Evolutionary conservation across 2,888 invertebrate species (phyloP).

Genomic region (Erebia ligea): DNA sequence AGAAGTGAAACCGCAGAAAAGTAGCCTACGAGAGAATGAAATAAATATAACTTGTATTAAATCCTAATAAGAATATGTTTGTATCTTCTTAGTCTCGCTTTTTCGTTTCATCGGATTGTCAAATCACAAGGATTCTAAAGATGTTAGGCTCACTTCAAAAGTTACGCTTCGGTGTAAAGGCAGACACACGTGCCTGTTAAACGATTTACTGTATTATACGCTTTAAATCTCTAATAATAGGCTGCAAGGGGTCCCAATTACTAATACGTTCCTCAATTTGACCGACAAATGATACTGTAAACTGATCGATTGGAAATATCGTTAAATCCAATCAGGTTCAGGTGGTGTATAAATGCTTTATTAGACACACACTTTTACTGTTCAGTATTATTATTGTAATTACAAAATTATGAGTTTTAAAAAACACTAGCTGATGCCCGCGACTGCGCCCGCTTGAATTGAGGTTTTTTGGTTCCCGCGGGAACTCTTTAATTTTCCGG

Average conservation of each 20-base stretch:
- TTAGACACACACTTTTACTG: slow-evolving; percentile 10
- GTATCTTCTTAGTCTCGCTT: too few species aligned
- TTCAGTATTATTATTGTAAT: not conserved
- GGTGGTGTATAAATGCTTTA: slow-evolving; percentile 9
- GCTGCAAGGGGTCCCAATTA: slow-evolving; percentile 23
- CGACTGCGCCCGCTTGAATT: too few species aligned
- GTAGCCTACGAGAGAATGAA: too few species aligned
- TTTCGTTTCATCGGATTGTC: too few species aligned
- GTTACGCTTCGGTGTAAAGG: slow-evolving; percentile 13
- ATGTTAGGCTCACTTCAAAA: too few species aligned
- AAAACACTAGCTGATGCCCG: not conserved
- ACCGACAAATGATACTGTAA: slow-evolving; percentile 19
- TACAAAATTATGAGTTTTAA: not conserved
- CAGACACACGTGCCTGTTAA: slow-evolving; percentile 16
- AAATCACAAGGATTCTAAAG: too few species aligned
- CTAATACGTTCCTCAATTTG: slow-evolving; percentile 22
- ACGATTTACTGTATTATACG: slow-evolving; percentile 20
- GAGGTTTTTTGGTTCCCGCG: too few species aligned
- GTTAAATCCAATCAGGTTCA: slow-evolving; percentile 18
- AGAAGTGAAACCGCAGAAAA: too few species aligned
- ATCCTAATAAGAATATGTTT: too few species aligned
- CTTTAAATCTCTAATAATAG: slow-evolving; percentile 22
- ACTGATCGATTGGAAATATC: slow-evolving; percentile 8
- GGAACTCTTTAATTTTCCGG: too few species aligned
- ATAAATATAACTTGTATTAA: too few species aligned